Evolutionary conservation across 2,888 invertebrate species (phyloP).

Genomic region (Sphaeridia pumilis): DNA sequence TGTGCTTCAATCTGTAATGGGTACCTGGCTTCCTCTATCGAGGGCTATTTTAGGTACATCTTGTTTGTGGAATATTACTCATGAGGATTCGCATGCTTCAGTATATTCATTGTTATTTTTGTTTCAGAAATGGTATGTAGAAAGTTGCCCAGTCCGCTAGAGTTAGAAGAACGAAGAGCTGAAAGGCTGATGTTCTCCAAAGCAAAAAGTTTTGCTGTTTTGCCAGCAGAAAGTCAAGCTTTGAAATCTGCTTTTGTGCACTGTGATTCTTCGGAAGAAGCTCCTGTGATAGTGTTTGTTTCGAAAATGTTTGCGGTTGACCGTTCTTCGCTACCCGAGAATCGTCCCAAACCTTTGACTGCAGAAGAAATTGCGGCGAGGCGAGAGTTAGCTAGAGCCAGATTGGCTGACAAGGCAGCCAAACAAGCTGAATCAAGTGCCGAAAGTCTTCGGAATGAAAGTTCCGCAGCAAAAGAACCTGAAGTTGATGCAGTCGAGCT

Average conservation of each 20-base stretch:
- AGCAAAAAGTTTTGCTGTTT: constrained; percentile 53
- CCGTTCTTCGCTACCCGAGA: constrained; percentile 60
- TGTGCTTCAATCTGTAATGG: constrained; percentile 67
- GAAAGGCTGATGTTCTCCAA: constrained; percentile 69
- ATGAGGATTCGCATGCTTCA: constrained; percentile 5
- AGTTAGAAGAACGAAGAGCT: constrained; percentile 61
- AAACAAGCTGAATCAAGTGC: constrained; percentile 25
- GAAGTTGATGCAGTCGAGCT: constrained; percentile 33
- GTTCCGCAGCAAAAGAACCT: not conserved
- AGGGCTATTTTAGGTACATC: constrained; percentile 60
- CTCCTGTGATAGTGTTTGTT: constrained; percentile 61
- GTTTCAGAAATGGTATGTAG: constrained; percentile 57
- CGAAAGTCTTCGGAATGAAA: not conserved
- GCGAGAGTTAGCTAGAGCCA: constrained; percentile 54
- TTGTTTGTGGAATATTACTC: too few relatives aligned
- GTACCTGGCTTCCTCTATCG: constrained; percentile 83
- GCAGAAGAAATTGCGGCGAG: constrained; percentile 58
- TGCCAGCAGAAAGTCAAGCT: constrained; percentile 56
- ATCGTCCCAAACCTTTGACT: constrained; percentile 63
- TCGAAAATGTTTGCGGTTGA: constrained; percentile 86
- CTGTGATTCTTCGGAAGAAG: constrained; percentile 53
- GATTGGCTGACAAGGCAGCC: constrained; percentile 41
- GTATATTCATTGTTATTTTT: too few relatives aligned
- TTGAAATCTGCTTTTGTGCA: constrained; percentile 57
- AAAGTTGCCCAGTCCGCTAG: constrained; percentile 69